A percentile compares a stretch with the other conserved stretches of the same genome.
These are phyloP conservation scores for Drosophila melanosoma DNA, from an alignment of 2,888 invertebrate species.

Conservation along the genomic window DNA sequence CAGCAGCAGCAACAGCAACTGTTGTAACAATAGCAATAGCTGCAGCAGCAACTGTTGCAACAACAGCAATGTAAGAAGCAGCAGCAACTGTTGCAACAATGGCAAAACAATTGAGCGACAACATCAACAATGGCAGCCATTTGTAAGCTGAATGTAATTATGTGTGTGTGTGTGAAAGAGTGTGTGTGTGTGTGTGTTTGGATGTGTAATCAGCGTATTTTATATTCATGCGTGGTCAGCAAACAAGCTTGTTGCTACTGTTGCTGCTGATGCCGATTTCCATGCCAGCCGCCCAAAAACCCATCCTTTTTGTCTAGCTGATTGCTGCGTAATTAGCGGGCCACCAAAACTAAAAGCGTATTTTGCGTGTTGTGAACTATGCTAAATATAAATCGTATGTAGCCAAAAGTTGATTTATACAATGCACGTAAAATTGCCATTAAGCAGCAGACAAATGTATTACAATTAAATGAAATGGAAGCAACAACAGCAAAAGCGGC, in stretches of 20 bases:
- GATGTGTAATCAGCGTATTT: conserved; percentile 55
- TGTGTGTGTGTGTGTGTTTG: conserved; percentile 6
- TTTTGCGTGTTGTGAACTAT: conserved; percentile 14
- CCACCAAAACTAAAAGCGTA: conserved; percentile 40
- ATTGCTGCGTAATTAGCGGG: conserved; percentile 64
- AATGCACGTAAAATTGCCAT: conserved; percentile 74
- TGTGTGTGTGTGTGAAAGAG: conserved; percentile 31
- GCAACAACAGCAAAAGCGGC: conserved; percentile 16
- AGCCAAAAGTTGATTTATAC: conserved; percentile 72
- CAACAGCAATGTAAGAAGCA: not conserved
- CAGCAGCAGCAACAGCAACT: not conserved
- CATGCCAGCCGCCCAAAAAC: too few relatives aligned
- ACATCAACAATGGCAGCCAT: conserved; percentile 33
- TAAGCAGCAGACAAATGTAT: conserved; percentile 76
- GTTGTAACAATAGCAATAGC: conserved; percentile 3
- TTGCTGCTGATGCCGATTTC: not conserved
- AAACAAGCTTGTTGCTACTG: conserved; percentile 1
- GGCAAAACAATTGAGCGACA: conserved; percentile 50
- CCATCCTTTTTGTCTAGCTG: conserved; percentile 29
- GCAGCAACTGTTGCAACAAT: conserved; percentile 38
- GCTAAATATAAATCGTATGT: conserved; percentile 66
- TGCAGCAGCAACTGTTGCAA: conserved; percentile 1
- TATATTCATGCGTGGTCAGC: conserved; percentile 50
- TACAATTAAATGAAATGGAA: conserved; percentile 74
- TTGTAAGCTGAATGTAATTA: conserved; percentile 23